Percentiles rank a stretch among this genome's conserved stretches.
These are phyloP conservation scores for Hippocampus comes DNA, from an alignment of 2,113 vertebrate genomes.

Conservation along the genomic window DNA sequence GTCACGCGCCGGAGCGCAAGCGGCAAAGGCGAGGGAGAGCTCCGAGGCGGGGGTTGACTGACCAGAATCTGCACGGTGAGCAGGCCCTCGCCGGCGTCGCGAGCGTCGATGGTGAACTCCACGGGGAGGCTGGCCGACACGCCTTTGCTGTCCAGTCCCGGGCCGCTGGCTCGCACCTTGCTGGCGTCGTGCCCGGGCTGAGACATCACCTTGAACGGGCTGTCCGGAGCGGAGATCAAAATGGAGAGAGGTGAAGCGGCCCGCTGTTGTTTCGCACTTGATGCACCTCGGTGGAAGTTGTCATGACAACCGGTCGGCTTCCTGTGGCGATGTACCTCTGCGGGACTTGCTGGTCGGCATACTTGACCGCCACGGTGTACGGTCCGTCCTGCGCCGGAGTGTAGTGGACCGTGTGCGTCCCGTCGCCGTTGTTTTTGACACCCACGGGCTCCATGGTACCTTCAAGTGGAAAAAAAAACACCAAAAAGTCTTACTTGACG, in stretches of 20 bases:
- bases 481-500: not conserved
- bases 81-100: slow-evolving; percentile 87
- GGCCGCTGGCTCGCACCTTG: slow-evolving; percentile 89
- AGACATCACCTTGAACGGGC: slow-evolving; percentile 90
- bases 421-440: slow-evolving; percentile 85
- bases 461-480: slow-evolving; percentile 42
- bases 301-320: too few relatives aligned
- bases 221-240: slow-evolving; percentile 49
- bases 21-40: too few relatives aligned
- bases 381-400: slow-evolving; percentile 85
- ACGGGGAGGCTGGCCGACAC: slow-evolving; percentile 88
- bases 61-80: slow-evolving; percentile 92
- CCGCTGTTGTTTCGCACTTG: too few relatives aligned
- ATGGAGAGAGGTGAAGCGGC: not conserved
- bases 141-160: slow-evolving; percentile 82
- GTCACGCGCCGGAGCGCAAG: not conserved
- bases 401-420: slow-evolving; percentile 89
- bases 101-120: slow-evolving; percentile 91
- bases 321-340: slow-evolving; percentile 75
- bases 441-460: slow-evolving; percentile 84
- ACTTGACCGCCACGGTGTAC: slow-evolving; percentile 87
- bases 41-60: slow-evolving; percentile 32
- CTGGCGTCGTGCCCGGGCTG: slow-evolving; percentile 89
- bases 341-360: slow-evolving; percentile 87
- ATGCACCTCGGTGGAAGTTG: too few relatives aligned